Evolutionary conservation across 2,797 vertebrate genomes (phyloP), one percentile per base, ranked within the genome.

Genomic region (Remorina albescens): DNA sequence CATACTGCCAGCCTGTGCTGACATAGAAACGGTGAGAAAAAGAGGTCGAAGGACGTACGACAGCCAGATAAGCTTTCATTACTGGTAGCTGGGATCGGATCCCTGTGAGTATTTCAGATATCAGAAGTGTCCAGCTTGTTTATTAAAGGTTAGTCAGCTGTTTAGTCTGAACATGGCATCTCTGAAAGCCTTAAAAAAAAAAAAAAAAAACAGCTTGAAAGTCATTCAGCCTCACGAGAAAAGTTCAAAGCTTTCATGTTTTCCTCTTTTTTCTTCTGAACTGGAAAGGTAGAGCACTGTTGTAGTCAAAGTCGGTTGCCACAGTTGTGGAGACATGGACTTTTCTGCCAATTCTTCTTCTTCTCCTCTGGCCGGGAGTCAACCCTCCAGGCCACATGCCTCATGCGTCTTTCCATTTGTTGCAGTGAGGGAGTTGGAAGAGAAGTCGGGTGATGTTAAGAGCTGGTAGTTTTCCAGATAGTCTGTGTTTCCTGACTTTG

Each of bases 311-410:
- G 26, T 4, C 23, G 7, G 54, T 67, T 67, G 57, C 78, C 59
- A 50, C 50, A 6, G 21, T 34, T 19, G 49, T 21, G 47, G 42
- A 50, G 41, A 32, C 50, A 19, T 71, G 32, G 57, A 50, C 3
- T 15, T 30, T 8, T 67, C 63, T 71, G 72, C 53, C 78, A 82
- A 44, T 55, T 63, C 23, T 42, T 26, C 61, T 41, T 67, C 54
- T 30, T 73, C 71, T 71, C 41, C 67, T n/a, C 61, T 87, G 78
- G 84, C 78, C 0, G 6, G 11, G 23, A 60, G 58, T 86, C 82
- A 84, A 60, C 30, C n/a, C n/a, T 42, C 42, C 28, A 46, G 68
- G 59, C 73, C 66, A 67, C 51, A 63, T 18, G 42, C 67, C 47
- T 77, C 37, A 26, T 62, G 66, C 26, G n/a, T 78, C 74, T 72